A percentile compares a stretch with the other conserved stretches of the same genome.
These are phyloP conservation scores for Stigmatopora nigra DNA, from an alignment of 2,113 vertebrate species.

Conservation along the genomic window DNA sequence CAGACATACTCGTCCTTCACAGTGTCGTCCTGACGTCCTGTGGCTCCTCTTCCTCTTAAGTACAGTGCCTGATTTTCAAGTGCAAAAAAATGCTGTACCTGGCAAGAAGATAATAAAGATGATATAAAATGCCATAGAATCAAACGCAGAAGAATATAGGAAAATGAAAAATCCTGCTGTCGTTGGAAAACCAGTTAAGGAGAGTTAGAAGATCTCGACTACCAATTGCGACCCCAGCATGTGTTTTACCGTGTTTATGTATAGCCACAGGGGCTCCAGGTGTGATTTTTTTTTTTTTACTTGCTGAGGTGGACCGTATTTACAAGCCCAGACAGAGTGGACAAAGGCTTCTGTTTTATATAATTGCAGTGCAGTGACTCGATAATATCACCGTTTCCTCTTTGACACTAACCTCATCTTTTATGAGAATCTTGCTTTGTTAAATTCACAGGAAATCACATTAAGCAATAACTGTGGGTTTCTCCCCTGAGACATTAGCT, in stretches of 20 bases:
- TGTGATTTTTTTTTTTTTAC: conserved; percentile 33
- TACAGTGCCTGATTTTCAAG: conserved; percentile 2
- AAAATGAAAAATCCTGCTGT: neutral
- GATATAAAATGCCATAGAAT: neutral
- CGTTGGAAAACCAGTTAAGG: conserved; percentile 21
- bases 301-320: conserved; percentile 30
- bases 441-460: conserved; percentile 19
- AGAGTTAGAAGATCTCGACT: conserved; percentile 18
- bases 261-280: conserved; percentile 44
- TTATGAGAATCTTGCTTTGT: conserved; percentile 21
- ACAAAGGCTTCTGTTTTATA: conserved; percentile 30
- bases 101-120: neutral
- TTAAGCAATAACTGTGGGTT: conserved; percentile 27
- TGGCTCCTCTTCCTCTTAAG: conserved; percentile 11
- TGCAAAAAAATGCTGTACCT: neutral
- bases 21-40: conserved; percentile 19
- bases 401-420: conserved; percentile 25
- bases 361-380: conserved; percentile 26
- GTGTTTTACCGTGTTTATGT: conserved; percentile 21
- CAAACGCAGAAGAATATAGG: neutral
- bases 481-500: conserved; percentile 38
- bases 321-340: conserved; percentile 52
- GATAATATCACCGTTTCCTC: conserved; percentile 29
- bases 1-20: conserved; percentile 23
- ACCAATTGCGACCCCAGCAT: conserved; percentile 17